Evolutionary conservation across 1,140 invertebrate genomes (phyloP), one percentile per base, ranked within the genome.

Genomic region (Lordiphosa mommai): DNA sequence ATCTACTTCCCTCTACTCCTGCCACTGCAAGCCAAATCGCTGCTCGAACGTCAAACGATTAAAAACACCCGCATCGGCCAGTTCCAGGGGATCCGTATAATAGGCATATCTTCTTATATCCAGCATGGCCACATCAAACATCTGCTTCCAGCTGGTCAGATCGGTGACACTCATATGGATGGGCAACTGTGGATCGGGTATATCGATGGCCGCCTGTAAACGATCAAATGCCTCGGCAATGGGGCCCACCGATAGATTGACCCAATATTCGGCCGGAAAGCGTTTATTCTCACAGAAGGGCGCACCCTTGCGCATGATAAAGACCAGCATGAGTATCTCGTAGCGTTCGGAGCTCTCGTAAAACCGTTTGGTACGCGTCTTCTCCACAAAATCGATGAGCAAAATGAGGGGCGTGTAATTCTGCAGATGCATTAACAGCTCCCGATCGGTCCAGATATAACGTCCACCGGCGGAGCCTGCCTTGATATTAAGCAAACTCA

Each of bases 91-190:
- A 66, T 87, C 86, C 2, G 86, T 87, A 41, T 82, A 77, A 32
- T 87, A 87, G 12, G 86, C 76, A 29, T 73, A 84, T 0, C 86
- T 69, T n/a, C 86, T 36, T 16, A 87, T 87, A 14, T 87, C 86
- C 14, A 82, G 30, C 72, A 87, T 87, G 23, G 86, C 79, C 13
- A 66, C 57, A 51, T 87, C 86, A 30, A 87, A 87, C 76, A 86
- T 87, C 33, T 87, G 80, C 64, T 87, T 87, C 86, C 86, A 87
- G 49, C 73, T 87, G 56, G 85, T 87, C 50, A 87, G 33, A 30
- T 87, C 86, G 23, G 76, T 82, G 1, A 87, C 86, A 43, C 80
- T 87, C 86, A 87, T 87, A 33, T 87, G 86, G 12, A 87, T 87
- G 20, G 79, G 72, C 32, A 87, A 33, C 57, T 87, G 85, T 4